Evolutionary conservation across 2,113 vertebrate genomes (phyloP), one percentile per base, ranked within the genome.

Genomic region (Actenoides hombroni): DNA sequence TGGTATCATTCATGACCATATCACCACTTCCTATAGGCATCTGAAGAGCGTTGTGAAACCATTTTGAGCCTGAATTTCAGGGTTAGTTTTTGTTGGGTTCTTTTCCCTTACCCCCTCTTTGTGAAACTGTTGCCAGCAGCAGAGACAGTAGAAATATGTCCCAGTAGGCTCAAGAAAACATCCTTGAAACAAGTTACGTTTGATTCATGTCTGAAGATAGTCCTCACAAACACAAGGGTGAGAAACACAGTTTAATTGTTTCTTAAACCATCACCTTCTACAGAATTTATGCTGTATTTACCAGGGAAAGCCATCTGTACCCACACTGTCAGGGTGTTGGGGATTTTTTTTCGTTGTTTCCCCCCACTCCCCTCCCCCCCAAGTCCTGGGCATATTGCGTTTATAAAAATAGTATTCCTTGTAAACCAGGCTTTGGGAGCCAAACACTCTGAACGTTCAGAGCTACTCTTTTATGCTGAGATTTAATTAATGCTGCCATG

Each of bases 301-400:
- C 92, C 70, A 95, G 86, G 96, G 92, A 97, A 96, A 95, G 86
- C 96, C 95, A 97, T 97, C 95, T 97, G 96, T 96, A 96, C 94
- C 88, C 94, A 94, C 96, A 94, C 95, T 96, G 95, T 91, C 92
- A 96, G 88, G 70, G 35, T 71, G n/a, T 37, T 40, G 67, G 44
- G 67, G 44, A 33, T 35, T 4, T 33, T 37, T 67, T 61, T 61
- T 15, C 14, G 49, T 51, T 51, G 46, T 31, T 51, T 46, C 44
- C 3, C 42, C 15, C 42, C n/a, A n/a, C n/a, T 15, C 4, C 37
- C 46, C n/a, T n/a, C n/a, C 60, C 2, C 6, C 33, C 33, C 54
- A 71, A 91, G 95, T 95, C 83, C 81, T 92, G 86, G 91, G 92
- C 96, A 97, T 96, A 94, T 96, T 96, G 94, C 91, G 0, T 91